phyloP scores from a whole-genome alignment of 2,888 invertebrate genomes.

The Stenchaetothrips biformis region DNA sequence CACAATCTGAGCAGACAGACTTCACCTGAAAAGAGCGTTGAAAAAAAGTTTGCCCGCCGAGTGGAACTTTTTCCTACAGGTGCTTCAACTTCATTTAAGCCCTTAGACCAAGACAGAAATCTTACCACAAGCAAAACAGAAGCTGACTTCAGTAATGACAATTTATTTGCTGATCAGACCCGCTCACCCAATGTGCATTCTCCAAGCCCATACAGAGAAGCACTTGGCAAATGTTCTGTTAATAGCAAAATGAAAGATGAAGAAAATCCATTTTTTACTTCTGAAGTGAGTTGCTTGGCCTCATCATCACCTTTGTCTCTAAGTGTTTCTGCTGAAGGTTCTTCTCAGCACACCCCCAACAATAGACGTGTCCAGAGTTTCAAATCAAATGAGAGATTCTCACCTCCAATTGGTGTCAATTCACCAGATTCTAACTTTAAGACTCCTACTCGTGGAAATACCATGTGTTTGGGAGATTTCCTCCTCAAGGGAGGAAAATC shows the following conservation, averaged over 20 bases:
- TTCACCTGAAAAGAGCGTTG: neutral
- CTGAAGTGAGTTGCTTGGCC: neutral
- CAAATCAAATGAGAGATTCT: neutral
- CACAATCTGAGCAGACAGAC: neutral
- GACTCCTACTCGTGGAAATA: neutral
- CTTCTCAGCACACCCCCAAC: neutral
- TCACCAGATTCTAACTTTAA: neutral
- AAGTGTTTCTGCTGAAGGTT: neutral
- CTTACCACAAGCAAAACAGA: neutral
- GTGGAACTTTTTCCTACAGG: slow-evolving; percentile 6
- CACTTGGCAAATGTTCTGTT: neutral
- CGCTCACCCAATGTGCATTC: neutral
- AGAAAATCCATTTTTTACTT: neutral
- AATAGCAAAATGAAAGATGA: neutral
- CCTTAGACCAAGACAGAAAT: too few species aligned
- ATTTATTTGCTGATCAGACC: neutral
- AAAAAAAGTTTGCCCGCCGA: neutral
- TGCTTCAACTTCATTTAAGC: neutral
- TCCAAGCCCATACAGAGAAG: neutral
- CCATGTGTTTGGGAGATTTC: neutral
- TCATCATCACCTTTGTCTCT: neutral
- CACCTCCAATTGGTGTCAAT: neutral
- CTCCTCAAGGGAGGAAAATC: neutral
- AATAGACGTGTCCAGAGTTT: neutral
- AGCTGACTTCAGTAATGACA: neutral